Evolutionary conservation across 1,140 invertebrate genomes (phyloP), one percentile per base, ranked within the genome.

Genomic region (Drosophila nasuta): DNA sequence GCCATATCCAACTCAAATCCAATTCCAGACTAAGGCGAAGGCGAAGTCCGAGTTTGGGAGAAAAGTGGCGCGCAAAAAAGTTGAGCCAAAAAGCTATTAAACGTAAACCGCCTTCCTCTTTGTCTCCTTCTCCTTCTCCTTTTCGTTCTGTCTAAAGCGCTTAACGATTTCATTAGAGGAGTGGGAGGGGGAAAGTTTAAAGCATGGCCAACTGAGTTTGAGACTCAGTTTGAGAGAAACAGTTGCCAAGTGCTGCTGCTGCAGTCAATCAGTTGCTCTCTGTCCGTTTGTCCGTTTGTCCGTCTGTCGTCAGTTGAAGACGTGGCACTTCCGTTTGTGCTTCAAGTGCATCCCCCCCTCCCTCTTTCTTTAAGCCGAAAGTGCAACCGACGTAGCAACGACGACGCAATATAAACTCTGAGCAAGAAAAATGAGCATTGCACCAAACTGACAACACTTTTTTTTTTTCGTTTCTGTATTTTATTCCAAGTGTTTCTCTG

Each of bases 301-400:
- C 45, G 43, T 11, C 64, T 76, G 64, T 52, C 72, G 75, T 45
- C 71, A 62, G 75, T 68, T 82, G 30, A 88, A 87, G 80, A 88
- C 83, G 83, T 88, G 82, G 73, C 82, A 82, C 82, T 87, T 87
- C 82, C 82, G 83, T 83, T 88, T 87, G 83, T 77, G 83, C 76
- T 75, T 74, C 72, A 69, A 81, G 82, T 81, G 74, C 72, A 67
- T 20, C 60, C 51, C 33, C 54, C 51, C 38, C 38, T 11, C 54
- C 43, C 33, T n/a, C n/a, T n/a, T n/a, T n/a, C 15, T 52, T 8
- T 6, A 8, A n/a, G n/a, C 1, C 2, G 25, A 13, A 38, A 48
- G 11, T 1, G 17, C 58, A n/a, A 43, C 25, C 38, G 20, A 7
- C 20, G 52, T 13, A 11, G 7, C 20, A 20, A 20, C 20, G 30